Conservation (phyloP, 2,888 invertebrate species). For the Ectropis crepuscularia region DNA sequence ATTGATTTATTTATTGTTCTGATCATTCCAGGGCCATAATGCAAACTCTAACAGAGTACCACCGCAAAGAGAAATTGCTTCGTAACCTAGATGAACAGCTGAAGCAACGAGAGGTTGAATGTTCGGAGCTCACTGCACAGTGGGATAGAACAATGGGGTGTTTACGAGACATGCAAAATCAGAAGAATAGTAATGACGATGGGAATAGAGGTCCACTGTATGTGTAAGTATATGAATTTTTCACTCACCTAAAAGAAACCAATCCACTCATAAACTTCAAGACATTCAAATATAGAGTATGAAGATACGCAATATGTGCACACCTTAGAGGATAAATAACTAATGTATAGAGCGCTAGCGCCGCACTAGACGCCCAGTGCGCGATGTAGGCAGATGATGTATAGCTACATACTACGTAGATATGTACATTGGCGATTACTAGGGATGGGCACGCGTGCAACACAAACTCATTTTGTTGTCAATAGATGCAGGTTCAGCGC, state of each 20-base stretch:
- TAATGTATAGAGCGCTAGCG: no score
- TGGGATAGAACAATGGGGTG: slow-evolving; percentile 59
- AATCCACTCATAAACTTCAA: not conserved
- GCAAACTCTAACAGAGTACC: slow-evolving; percentile 49
- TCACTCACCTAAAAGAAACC: not conserved
- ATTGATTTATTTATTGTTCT: no score
- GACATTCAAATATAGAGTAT: not conserved
- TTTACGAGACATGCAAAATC: slow-evolving; percentile 48
- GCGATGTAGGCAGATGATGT: no score
- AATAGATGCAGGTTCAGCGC: no score
- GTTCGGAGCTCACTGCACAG: slow-evolving; percentile 43
- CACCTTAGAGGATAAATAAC: no score
- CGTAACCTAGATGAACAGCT: slow-evolving; percentile 48
- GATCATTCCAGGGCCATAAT: slow-evolving; percentile 60
- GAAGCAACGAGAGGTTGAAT: slow-evolving; percentile 51
- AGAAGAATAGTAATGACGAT: slow-evolving; percentile 37
- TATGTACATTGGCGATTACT: no score
- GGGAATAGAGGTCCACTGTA: slow-evolving; percentile 51
- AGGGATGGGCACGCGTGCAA: no score
- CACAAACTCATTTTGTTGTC: no score
- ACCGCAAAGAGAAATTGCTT: slow-evolving; percentile 51
- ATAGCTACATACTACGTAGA: no score
- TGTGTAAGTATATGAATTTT: slow-evolving; percentile 49
- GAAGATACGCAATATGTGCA: no score
- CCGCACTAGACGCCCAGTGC: no score